Base-by-base conservation (phyloP, 2,797 vertebrate genomes). In the Micromesistius poutassou region DNA sequence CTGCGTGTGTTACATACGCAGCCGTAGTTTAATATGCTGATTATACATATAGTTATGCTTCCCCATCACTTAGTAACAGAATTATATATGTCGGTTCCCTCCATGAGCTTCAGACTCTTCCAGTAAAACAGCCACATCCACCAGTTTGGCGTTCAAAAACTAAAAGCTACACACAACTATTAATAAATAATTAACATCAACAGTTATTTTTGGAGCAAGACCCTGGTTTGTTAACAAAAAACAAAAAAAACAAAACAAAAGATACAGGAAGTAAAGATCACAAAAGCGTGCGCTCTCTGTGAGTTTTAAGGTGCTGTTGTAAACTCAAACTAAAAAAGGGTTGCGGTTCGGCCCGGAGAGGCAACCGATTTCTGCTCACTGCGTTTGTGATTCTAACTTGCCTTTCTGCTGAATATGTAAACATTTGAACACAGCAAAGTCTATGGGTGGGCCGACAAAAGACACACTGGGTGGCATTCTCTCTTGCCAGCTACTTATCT, bases 221-320 rank as follows among this genome's bases (percentile, higher is more conserved):
- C 93, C 94, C 94, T 94, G 94, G 91, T 94, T 93, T 93, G 85
- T 89, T 91, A 55, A 55, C 46, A 55, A 55, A 55, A 55, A 55
- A 55, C 22, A 55, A 55, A 16, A 55, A 3, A 5, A 55, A 6
- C 16, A 55, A 55, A 55, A 55, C 19, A 19, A 55, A 55, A 55
- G 83, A 89, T 73, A 83, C 80, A 93, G 89, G 89, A 93, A 92
- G 91, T 91, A 92, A 91, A 93, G 87, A 93, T 92, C 91, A 94
- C 90, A 93, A 93, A 91, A 90, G 89, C 89, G 77, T 93, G 90
- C 92, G 93, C 93, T 93, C 91, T 81, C 81, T 89, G 87, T 91
- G 94, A 93, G 91, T 94, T 93, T 91, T 93, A 94, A 95, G 94
- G 93, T 94, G 93, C 93, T 93, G 92, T 89, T 91, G 94, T 95